Percentiles rank a stretch among this genome's conserved stretches.
Conservation (phyloP, 1,140 invertebrate species). For the Anadara kagoshimensis region DNA sequence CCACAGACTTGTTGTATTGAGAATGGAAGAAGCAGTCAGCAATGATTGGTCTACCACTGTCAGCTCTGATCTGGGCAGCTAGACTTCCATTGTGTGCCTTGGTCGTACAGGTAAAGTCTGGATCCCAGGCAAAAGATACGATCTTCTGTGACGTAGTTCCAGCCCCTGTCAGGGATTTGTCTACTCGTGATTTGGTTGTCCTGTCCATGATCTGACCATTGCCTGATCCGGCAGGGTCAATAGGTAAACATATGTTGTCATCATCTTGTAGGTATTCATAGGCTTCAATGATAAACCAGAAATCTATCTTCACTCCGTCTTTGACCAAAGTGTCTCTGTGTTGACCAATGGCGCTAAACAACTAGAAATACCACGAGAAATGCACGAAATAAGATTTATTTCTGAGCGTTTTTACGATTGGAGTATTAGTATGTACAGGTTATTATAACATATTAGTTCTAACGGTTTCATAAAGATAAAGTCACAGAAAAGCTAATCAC, state of each 20-base stretch:
- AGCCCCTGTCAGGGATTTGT: conserved; percentile 47
- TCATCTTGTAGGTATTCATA: conserved; percentile 58
- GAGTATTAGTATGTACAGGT: too few relatives aligned
- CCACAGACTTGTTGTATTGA: conserved; percentile 57
- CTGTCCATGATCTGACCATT: conserved; percentile 49
- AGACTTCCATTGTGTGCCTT: conserved; percentile 36
- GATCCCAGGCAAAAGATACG: conserved; percentile 60
- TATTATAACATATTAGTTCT: too few relatives aligned
- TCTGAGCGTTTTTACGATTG: too few relatives aligned
- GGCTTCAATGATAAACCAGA: conserved; percentile 61
- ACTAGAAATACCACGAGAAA: conserved; percentile 26
- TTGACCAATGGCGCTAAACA: conserved; percentile 39
- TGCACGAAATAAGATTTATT: not conserved
- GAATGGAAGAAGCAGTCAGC: conserved; percentile 60
- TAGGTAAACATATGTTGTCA: conserved; percentile 46
- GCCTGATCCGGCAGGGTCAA: conserved; percentile 40
- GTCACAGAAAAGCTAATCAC: too few relatives aligned
- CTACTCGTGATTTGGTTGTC: conserved; percentile 51
- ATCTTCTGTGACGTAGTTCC: conserved; percentile 55
- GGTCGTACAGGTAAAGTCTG: conserved; percentile 56
- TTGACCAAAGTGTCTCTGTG: conserved; percentile 13
- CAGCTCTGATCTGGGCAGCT: conserved; percentile 38
- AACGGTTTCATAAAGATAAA: too few relatives aligned
- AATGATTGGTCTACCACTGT: conserved; percentile 53
- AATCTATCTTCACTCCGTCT: conserved; percentile 15